A percentile compares a stretch with the other conserved stretches of the same genome.
These are phyloP conservation scores for Monopis laevigella DNA, from an alignment of 2,888 invertebrate genomes.

Conservation along the genomic window DNA sequence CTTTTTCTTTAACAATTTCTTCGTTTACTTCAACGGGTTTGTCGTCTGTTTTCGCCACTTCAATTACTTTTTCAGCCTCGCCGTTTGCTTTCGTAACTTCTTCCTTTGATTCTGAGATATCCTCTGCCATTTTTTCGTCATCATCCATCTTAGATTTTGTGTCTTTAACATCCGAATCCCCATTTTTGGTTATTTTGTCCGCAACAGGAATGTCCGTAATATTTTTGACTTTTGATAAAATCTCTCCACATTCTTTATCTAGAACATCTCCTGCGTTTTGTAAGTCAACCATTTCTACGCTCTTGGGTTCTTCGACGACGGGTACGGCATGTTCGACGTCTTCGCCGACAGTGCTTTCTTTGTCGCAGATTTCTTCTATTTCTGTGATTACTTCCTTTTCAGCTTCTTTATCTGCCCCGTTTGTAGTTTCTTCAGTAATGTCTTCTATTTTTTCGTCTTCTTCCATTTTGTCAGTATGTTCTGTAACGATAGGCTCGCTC, in stretches of 20 bases:
- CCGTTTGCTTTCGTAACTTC: neutral
- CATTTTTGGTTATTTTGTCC: slow-evolving; percentile 47
- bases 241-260: slow-evolving; percentile 59
- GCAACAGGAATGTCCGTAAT: slow-evolving; percentile 51
- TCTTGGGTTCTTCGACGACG: slow-evolving; percentile 42
- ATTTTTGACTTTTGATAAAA: slow-evolving; percentile 54
- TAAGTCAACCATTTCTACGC: slow-evolving; percentile 41
- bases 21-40: slow-evolving; percentile 25
- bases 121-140: slow-evolving; percentile 12
- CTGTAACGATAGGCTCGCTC: slow-evolving; percentile 30
- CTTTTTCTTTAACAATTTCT: slow-evolving; percentile 30
- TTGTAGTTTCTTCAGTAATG: neutral
- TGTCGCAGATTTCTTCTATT: too few species aligned
- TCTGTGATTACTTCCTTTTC: too few species aligned
- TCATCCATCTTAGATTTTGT: too few species aligned
- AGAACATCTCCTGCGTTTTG: slow-evolving; percentile 49
- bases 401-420: neutral
- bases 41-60: slow-evolving; percentile 4
- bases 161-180: slow-evolving; percentile 46
- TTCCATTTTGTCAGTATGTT: slow-evolving; percentile 16
- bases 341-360: too few species aligned
- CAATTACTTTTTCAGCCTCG: neutral
- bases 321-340: slow-evolving; percentile 43
- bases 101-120: neutral
- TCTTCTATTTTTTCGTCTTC: neutral